Evolutionary conservation across 2,113 vertebrate species (phyloP).

Genomic region (Peromyscus maniculatus): DNA sequence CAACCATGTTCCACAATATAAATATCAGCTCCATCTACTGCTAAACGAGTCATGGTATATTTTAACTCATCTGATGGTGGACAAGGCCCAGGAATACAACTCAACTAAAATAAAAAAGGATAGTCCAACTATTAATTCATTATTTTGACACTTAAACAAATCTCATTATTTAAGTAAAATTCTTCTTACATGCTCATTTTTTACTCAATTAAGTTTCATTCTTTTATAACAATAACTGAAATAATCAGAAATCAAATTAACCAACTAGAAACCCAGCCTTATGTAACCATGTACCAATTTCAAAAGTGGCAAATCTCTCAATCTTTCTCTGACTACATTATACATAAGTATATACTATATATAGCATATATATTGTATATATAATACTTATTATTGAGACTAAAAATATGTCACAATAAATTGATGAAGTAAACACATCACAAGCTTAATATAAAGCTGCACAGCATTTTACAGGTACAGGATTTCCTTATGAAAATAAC

Average conservation of each 20-base stretch:
- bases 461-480: neutral
- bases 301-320: conserved; percentile 14
- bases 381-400: conserved; percentile 5
- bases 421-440: neutral
- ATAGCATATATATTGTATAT: neutral
- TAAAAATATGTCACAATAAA: conserved; percentile 1
- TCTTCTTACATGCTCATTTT: neutral
- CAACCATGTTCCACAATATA: conserved; percentile 97
- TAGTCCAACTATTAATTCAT: neutral
- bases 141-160: neutral
- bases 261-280: conserved; percentile 14
- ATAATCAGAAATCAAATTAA: conserved; percentile 17
- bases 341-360: neutral
- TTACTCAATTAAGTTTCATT: conserved; percentile 25
- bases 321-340: neutral
- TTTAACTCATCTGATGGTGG: conserved; percentile 97
- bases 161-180: conserved; percentile 19
- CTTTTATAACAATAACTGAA: conserved; percentile 50
- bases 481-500: conserved; percentile 5
- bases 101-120: conserved; percentile 87
- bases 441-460: neutral
- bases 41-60: conserved; percentile 97
- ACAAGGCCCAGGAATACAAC: conserved; percentile 94
- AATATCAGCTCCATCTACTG: conserved; percentile 95
- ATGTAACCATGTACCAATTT: conserved; percentile 11